Evolutionary conservation across 2,113 vertebrate species (phyloP).

Genomic region (Clinocottus analis): DNA sequence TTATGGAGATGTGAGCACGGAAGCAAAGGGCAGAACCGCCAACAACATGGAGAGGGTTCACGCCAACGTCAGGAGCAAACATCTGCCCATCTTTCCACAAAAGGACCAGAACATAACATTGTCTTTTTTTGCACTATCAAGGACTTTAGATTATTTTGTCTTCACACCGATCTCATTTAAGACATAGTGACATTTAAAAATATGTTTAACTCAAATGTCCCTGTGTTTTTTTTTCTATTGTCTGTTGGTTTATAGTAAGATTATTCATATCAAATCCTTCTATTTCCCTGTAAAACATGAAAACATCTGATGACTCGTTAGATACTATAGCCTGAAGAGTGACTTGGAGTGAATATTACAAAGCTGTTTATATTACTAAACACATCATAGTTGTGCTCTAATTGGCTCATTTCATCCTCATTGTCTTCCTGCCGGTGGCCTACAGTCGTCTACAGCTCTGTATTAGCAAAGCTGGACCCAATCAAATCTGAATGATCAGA

Average conservation of each 20-base stretch:
- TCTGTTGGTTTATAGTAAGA: too few species aligned
- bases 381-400: neutral
- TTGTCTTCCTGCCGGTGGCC: neutral
- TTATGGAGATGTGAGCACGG: conserved; percentile 36
- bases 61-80: neutral
- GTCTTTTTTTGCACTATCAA: too few species aligned
- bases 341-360: neutral
- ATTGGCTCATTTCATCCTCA: neutral
- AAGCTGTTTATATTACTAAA: neutral
- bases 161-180: neutral
- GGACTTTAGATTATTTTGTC: neutral
- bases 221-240: too few species aligned
- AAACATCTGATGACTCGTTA: neutral
- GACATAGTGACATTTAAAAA: too few species aligned
- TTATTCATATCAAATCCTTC: neutral
- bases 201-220: too few species aligned
- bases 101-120: too few species aligned
- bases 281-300: neutral
- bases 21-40: conserved; percentile 24
- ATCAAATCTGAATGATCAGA: neutral
- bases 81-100: too few species aligned
- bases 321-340: neutral
- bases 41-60: conserved; percentile 5
- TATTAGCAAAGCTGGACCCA: neutral
- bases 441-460: neutral